phyloP scores from a whole-genome alignment of 30 jellyfish, hydroid and myxozoan genomes.

The Cassiopea andromeda region DNA sequence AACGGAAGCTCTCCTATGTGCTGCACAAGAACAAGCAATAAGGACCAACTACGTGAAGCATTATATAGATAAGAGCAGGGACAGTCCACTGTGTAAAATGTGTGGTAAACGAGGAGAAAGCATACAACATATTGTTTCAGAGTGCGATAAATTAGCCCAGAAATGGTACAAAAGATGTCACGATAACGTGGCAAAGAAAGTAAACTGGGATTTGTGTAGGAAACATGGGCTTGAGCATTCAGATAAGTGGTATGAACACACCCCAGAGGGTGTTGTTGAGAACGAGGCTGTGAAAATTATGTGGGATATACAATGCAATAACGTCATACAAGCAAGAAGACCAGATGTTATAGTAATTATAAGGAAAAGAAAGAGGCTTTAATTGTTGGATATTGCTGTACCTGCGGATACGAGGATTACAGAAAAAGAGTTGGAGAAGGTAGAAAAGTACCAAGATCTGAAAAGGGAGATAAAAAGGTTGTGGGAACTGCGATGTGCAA shows the following conservation, averaged over 20 bases:
- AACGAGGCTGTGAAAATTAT: not conserved
- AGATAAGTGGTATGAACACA: not conserved
- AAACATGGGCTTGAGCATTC: not conserved
- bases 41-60: not conserved
- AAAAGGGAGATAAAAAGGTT: not conserved
- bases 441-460: slow-evolving; percentile 2
- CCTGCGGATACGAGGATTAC: slow-evolving; percentile 1
- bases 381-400: not conserved
- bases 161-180: not conserved
- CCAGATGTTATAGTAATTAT: slow-evolving; percentile 2
- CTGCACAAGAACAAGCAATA: not conserved
- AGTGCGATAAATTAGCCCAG: not conserved
- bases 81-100: not conserved
- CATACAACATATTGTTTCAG: not conserved
- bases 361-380: not conserved
- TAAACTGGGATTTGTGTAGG: not conserved
- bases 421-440: not conserved
- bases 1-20: not conserved
- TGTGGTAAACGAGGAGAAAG: not conserved
- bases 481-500: not conserved
- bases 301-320: not conserved
- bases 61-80: not conserved
- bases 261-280: not conserved
- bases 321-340: not conserved
- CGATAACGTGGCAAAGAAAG: not conserved